Evolutionary conservation across 1,140 invertebrate species (phyloP).

Genomic region (Ctenoplectra terminalis): DNA sequence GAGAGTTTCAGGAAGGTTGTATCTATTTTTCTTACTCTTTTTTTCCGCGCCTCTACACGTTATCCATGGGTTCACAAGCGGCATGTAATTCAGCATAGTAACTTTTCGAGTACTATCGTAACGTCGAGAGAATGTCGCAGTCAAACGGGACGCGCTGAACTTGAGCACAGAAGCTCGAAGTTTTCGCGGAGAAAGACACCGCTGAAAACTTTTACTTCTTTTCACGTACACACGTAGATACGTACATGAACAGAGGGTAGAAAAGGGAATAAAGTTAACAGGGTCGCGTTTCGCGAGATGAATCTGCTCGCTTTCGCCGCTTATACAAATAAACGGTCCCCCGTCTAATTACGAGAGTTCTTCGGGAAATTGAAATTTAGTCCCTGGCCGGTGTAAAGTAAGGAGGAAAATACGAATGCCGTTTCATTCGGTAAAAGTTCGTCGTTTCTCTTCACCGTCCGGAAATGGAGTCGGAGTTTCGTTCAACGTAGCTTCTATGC

Average conservation of each 20-base stretch:
- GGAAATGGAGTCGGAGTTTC: background rate
- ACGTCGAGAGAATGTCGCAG: background rate
- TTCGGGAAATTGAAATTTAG: conserved; percentile 35
- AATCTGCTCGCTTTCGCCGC: background rate
- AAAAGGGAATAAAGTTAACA: conserved; percentile 12
- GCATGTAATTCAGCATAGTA: conserved; percentile 5
- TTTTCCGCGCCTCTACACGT: background rate
- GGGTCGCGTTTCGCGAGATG: background rate
- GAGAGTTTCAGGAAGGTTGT: too few species aligned
- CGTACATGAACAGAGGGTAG: background rate
- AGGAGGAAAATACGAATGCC: background rate
- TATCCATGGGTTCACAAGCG: background rate
- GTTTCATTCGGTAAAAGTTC: conserved; percentile 1
- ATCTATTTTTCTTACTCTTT: too few species aligned
- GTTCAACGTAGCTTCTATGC: too few species aligned
- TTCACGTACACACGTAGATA: background rate
- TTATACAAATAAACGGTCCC: conserved; percentile 6
- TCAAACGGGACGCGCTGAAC: background rate
- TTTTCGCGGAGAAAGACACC: background rate
- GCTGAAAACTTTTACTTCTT: background rate
- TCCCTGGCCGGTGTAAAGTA: background rate
- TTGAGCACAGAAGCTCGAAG: background rate
- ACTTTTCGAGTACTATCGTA: background rate
- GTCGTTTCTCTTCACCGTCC: background rate
- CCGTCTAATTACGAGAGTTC: conserved; percentile 31